Evolutionary conservation across 1,140 invertebrate species (phyloP).

Genomic region (Hyphantria cunea): DNA sequence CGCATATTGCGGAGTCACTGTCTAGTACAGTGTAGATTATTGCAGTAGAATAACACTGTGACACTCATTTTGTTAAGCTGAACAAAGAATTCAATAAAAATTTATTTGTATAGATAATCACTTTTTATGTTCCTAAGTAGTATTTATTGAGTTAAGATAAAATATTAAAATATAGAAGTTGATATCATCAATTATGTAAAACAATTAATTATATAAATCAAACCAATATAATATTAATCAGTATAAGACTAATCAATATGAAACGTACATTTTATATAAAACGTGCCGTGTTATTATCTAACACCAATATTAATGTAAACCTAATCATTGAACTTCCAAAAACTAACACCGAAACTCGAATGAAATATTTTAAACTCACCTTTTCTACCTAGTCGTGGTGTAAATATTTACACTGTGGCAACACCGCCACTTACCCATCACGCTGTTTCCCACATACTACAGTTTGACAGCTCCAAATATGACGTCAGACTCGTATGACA

Average conservation of each 20-base stretch:
- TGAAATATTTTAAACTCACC: neutral
- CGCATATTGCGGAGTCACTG: slow-evolving; percentile 12
- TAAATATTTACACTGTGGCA: neutral
- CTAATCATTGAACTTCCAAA: neutral
- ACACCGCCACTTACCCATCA: slow-evolving; percentile 3
- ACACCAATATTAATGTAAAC: neutral
- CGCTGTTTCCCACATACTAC: slow-evolving; percentile 28
- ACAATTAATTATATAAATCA: no score
- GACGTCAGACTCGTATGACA: slow-evolving; percentile 12
- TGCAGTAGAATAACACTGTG: neutral
- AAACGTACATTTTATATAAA: neutral
- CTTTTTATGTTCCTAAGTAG: neutral
- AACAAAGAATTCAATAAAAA: neutral
- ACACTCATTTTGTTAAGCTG: neutral
- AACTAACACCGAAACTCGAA: neutral
- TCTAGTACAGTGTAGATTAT: slow-evolving; percentile 1
- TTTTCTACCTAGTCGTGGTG: neutral
- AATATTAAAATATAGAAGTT: neutral
- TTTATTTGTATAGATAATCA: neutral
- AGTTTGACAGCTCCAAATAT: slow-evolving; percentile 22
- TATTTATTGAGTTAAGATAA: neutral
- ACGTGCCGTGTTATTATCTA: neutral
- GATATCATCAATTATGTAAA: neutral
- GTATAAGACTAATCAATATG: neutral
- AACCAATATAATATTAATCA: no score